phyloP scores from a whole-genome alignment of 2,113 vertebrate species.

The Paedocypris sp. region DNA sequence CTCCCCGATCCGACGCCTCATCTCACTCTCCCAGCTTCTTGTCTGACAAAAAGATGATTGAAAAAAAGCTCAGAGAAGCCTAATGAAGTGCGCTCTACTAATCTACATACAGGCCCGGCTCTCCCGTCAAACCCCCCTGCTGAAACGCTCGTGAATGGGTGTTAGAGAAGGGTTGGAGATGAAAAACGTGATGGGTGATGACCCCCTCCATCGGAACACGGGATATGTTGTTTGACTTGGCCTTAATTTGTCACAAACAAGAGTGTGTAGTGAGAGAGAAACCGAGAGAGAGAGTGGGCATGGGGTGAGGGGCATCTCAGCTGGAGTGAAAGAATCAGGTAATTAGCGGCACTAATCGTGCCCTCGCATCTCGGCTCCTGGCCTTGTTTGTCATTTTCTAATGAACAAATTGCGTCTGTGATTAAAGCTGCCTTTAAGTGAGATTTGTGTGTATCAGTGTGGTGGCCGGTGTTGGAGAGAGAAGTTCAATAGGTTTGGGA shows the following conservation, averaged over 20 bases:
- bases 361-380: slow-evolving; percentile 68
- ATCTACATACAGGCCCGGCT: slow-evolving; percentile 64
- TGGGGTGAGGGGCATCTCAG: slow-evolving; percentile 48
- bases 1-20: not conserved
- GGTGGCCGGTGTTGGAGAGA: not conserved
- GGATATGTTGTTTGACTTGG: slow-evolving; percentile 40
- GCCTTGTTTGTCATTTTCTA: slow-evolving; percentile 93
- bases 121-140: slow-evolving; percentile 69
- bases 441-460: slow-evolving; percentile 42
- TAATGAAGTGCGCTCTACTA: slow-evolving; percentile 77
- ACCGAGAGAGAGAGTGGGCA: not conserved
- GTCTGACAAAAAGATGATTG: not conserved
- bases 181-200: not conserved
- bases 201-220: slow-evolving; percentile 17
- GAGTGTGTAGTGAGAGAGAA: slow-evolving; percentile 15
- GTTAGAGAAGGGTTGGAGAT: not conserved
- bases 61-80: slow-evolving; percentile 37
- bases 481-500: not conserved
- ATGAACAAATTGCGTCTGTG: slow-evolving; percentile 93
- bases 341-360: slow-evolving; percentile 84
- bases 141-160: slow-evolving; percentile 59
- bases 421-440: slow-evolving; percentile 76
- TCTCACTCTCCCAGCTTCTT: slow-evolving; percentile 36
- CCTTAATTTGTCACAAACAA: slow-evolving; percentile 48
- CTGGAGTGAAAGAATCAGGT: slow-evolving; percentile 73